Percentiles rank a stretch among this genome's conserved stretches.
These are phyloP conservation scores for Disparrhopalites patrizii DNA, from an alignment of 2,888 invertebrate genomes.

Conservation along the genomic window DNA sequence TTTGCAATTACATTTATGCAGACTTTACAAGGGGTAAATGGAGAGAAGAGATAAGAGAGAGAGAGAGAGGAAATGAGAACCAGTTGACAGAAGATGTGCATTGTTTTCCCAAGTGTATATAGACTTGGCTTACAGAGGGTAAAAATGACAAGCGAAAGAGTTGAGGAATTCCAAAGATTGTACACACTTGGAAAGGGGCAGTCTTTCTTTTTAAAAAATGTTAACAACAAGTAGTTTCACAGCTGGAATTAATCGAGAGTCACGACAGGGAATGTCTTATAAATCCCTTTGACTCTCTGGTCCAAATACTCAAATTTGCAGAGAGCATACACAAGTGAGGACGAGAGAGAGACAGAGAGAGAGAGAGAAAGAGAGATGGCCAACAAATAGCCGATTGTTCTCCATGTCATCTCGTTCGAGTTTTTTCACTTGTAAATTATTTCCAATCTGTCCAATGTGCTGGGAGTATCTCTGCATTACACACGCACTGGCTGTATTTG, in stretches of 20 bases:
- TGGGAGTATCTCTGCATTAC: too few relatives aligned
- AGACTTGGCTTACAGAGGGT: not conserved
- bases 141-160: not conserved
- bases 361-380: not conserved
- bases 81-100: not conserved
- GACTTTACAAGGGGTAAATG: too few relatives aligned
- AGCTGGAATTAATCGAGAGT: constrained; percentile 1
- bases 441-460: too few relatives aligned
- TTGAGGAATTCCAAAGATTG: not conserved
- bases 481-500: too few relatives aligned
- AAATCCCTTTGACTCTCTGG: not conserved
- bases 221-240: constrained; percentile 6
- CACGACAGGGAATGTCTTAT: not conserved
- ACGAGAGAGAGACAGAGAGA: not conserved
- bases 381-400: not conserved
- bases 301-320: not conserved
- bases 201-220: constrained; percentile 1
- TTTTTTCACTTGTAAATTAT: too few relatives aligned
- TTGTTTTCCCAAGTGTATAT: not conserved
- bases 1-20: not conserved
- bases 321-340: not conserved
- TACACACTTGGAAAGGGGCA: too few relatives aligned
- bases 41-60: too few relatives aligned
- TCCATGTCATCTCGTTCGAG: too few relatives aligned
- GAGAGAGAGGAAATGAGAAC: too few relatives aligned